A percentile compares a stretch with the other conserved stretches of the same genome.
Conservation (phyloP, 2,888 invertebrate species). For the Eulithis testata region DNA sequence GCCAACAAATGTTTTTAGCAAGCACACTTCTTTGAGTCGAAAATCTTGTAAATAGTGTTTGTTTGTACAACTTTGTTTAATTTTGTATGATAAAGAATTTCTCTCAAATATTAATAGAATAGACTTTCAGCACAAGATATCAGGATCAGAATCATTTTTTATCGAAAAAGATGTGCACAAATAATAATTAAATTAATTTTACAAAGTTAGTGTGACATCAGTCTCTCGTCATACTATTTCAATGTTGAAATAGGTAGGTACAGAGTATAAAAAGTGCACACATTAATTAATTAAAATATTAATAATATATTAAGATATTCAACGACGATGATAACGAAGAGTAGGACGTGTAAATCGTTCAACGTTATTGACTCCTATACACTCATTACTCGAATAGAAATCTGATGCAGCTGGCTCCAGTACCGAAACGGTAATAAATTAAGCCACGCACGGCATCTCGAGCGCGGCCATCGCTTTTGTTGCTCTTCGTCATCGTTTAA, state of each 20-base stretch:
- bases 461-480: conserved; percentile 49
- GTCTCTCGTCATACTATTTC: too few relatives aligned
- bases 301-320: conserved; percentile 3
- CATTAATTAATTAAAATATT: too few relatives aligned
- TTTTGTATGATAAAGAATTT: background rate
- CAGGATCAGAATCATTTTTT: too few relatives aligned
- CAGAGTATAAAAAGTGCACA: too few relatives aligned
- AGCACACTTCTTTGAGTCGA: background rate
- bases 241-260: too few relatives aligned
- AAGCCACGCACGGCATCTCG: conserved; percentile 54
- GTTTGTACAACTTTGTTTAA: background rate
- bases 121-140: too few relatives aligned
- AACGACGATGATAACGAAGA: conserved; percentile 44
- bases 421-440: conserved; percentile 67
- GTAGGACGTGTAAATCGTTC: conserved; percentile 64
- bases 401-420: conserved; percentile 66
- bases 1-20: conserved; percentile 3
- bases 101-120: conserved; percentile 9
- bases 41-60: background rate
- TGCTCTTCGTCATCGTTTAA: conserved; percentile 51
- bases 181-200: too few relatives aligned
- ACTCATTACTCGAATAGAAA: conserved; percentile 61
- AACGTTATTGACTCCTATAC: conserved; percentile 64
- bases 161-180: too few relatives aligned
- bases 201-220: too few relatives aligned